Base-by-base conservation (phyloP, 2,888 invertebrate species). In the Ophion costatus region DNA sequence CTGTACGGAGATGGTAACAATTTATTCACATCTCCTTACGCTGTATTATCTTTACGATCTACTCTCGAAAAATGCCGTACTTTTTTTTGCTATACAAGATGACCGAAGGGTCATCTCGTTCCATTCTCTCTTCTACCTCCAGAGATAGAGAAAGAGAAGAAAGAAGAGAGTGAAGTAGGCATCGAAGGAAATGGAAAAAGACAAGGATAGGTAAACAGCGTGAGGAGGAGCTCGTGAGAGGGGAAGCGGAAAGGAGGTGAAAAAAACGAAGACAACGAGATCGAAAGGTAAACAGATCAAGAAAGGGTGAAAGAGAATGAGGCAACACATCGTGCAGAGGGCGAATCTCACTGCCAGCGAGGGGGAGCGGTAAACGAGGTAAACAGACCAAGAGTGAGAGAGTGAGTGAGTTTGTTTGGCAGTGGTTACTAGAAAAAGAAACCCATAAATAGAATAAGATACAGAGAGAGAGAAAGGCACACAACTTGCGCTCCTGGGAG, bases 1-100 rank as follows among this genome's bases (percentile, higher is more conserved):
- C 38, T 7, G 38, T 38, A 9, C 38, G 38, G 6, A 38, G 7
- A 38, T 38, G 38, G 6, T 38, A 9, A 38, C 9, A 38, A 38
- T 38, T 38, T 38, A 80, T 78, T 73, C 71, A 78, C 83, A 76
- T 78, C 78, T n/a, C n/a, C n/a, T 79, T 85, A 75, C 56, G 3
- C n/a, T 42, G 38, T 29, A 81, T 11, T 38, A 38, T 38, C 85
- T 38, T 38, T 9, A 38, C 38, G 38, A 38, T 38, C 38, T 9
- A 38, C 9, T 38, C 38, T 7, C 38, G 7, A 38, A 38, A 38
- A 38, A 7, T 38, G 38, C 38, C 38, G 38, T 38, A 45, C 33
- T 73, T 76, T 66, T 79, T 64, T 86, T 74, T 76, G 29, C 67
- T 63, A n/a, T n/a, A n/a, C n/a, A n/a, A n/a, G n/a, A n/a, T n/a